Evolutionary conservation across 2,797 vertebrate genomes (phyloP), one percentile per base, ranked within the genome.

Genomic region (Acropternis orthonyx): DNA sequence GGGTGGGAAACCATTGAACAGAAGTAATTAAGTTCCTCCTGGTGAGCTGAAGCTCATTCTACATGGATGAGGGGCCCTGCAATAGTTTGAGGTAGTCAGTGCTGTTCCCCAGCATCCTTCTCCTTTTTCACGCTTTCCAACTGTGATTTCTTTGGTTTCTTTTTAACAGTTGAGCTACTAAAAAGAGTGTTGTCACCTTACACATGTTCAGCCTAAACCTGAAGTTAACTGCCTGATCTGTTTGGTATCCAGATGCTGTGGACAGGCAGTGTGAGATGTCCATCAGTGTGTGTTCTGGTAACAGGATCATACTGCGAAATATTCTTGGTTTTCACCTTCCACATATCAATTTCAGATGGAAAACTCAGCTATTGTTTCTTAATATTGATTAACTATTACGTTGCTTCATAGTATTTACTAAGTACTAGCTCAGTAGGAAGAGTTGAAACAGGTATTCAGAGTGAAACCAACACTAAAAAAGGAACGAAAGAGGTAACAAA

Each of bases 1-100:
- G 74, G 88, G 92, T 75, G 77, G 90, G 74, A 93, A 94, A 66
- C 10, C 67, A 76, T 2, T 48, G 67, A 90, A 76, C 32, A 88
- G 73, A 80, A 62, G 59, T 95, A 94, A 88, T 84, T 76, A 88
- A 92, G 52, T 79, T 73, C 77, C 74, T 95, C 30, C 56, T 72
- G 66, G 77, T 89, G 92, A 92, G 76, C 79, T 78, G 81, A 71
- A 65, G 61, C 67, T 95, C 21, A 34, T 91, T 89, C 44, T 89
- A 10, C 61, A 39, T 36, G 68, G 78, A 36, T 74, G 81, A 92
- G 24, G 48, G 48, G 34, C 26, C 16, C 43, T 79, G 66, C 13
- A 23, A 80, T 58, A 78, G 62, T 58, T 43, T 37, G 49, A 92
- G 24, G 36, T 54, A 86, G 54, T 83, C 79, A 67, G 37, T 61